Conservation (phyloP, 2,797 vertebrate species). For the Sebastes variabilis region DNA sequence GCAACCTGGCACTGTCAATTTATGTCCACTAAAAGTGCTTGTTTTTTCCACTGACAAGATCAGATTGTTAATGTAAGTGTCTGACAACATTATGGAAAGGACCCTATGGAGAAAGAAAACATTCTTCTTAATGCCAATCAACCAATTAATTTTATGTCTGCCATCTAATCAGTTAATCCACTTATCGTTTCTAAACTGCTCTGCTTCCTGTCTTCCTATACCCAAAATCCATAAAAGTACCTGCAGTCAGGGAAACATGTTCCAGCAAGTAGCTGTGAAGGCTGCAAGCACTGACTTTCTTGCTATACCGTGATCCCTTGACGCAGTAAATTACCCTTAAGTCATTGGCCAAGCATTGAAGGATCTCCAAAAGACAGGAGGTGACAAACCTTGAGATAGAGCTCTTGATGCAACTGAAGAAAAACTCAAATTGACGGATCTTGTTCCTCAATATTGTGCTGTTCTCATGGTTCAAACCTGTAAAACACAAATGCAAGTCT, state of each 20-base stretch:
- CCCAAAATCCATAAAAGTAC: not conserved
- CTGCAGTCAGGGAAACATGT: not conserved
- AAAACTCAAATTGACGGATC: not conserved
- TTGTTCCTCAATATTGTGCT: no score
- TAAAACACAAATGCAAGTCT: not conserved
- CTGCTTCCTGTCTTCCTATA: not conserved
- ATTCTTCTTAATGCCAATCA: not conserved
- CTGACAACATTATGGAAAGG: no score
- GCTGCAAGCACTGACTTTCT: not conserved
- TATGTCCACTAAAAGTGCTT: no score
- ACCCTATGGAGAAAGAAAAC: no score
- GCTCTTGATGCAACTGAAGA: not conserved
- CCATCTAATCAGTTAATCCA: not conserved
- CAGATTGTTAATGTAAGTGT: no score
- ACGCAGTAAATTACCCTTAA: not conserved
- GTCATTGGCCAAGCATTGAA: not conserved
- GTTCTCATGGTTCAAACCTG: not conserved
- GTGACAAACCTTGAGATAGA: not conserved
- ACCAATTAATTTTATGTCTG: not conserved
- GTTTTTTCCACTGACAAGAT: rapidly evolving
- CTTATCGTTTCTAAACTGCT: not conserved
- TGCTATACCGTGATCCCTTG: not conserved
- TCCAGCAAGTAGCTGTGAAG: not conserved
- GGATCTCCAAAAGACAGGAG: not conserved
- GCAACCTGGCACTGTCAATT: no score